These are phyloP conservation scores for Heliconius hewitsoni DNA, from an alignment of 1,140 invertebrate species.

Conservation along the genomic window DNA sequence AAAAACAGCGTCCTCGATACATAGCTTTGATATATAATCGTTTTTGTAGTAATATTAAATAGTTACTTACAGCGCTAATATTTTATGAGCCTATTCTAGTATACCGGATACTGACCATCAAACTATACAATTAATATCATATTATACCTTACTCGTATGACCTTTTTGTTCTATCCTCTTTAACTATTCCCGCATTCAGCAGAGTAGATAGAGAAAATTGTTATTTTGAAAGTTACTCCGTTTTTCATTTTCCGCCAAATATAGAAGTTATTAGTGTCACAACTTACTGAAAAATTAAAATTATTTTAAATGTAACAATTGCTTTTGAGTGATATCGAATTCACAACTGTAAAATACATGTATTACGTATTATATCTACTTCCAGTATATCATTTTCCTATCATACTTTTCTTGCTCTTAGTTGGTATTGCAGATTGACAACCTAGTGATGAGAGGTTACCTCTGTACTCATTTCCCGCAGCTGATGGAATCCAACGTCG, in stretches of 20 bases:
- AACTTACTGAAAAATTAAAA: background rate
- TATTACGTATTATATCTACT: background rate
- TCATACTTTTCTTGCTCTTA: background rate
- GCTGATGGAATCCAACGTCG: background rate
- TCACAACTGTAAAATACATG: background rate
- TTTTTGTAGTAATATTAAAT: background rate
- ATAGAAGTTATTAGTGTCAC: too few relatives aligned
- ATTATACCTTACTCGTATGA: too few relatives aligned
- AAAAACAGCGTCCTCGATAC: background rate
- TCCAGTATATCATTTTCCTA: background rate
- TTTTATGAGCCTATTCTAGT: background rate
- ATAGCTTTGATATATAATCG: background rate
- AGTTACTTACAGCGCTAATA: background rate
- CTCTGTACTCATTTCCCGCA: background rate
- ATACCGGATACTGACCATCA: background rate
- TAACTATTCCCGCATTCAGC: too few relatives aligned
- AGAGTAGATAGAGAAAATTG: too few relatives aligned
- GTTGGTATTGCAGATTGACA: background rate
- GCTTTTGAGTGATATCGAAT: background rate
- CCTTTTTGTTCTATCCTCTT: too few relatives aligned
- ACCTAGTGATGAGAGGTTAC: background rate
- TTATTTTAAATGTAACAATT: background rate
- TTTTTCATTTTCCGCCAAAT: too few relatives aligned
- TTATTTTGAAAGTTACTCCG: too few relatives aligned
- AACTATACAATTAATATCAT: background rate